These are phyloP conservation scores for Boulengeromyrus knoepffleri DNA, from an alignment of 2,113 vertebrate genomes.

Conservation along the genomic window DNA sequence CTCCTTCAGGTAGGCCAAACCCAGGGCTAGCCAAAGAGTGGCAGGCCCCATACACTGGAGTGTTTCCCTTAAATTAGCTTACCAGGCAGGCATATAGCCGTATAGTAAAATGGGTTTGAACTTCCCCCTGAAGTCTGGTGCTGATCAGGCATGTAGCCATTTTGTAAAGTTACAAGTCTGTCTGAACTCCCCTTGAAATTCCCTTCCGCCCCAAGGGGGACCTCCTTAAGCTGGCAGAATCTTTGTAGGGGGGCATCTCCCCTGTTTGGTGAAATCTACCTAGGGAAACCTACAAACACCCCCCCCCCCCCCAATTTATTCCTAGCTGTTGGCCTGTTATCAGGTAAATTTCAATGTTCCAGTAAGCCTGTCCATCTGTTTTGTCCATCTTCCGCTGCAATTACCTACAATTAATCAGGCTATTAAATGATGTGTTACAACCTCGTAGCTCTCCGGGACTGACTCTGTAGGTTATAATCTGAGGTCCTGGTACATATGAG, in stretches of 20 bases:
- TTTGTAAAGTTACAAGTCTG: neutral
- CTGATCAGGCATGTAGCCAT: neutral
- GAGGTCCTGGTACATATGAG: neutral
- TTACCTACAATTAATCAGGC: neutral
- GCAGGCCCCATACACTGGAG: neutral
- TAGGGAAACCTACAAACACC: neutral
- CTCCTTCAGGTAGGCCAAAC: slow-evolving; percentile 69
- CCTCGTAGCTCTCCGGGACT: neutral
- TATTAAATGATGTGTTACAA: neutral
- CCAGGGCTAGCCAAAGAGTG: neutral
- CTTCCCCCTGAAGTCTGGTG: neutral
- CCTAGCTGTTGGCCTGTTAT: neutral
- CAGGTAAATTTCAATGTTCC: neutral
- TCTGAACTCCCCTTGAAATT: neutral
- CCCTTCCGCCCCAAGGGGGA: neutral
- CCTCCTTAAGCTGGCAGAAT: neutral
- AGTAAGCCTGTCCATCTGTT: neutral
- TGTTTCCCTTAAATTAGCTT: neutral
- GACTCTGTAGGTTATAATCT: neutral
- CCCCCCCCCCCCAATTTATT: neutral
- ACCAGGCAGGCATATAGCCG: neutral
- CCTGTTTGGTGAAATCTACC: neutral
- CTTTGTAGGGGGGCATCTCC: neutral
- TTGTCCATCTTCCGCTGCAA: neutral
- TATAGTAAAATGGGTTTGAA: neutral